Evolutionary conservation across 2,888 invertebrate species (phyloP).

Genomic region (Epiblema foenella): DNA sequence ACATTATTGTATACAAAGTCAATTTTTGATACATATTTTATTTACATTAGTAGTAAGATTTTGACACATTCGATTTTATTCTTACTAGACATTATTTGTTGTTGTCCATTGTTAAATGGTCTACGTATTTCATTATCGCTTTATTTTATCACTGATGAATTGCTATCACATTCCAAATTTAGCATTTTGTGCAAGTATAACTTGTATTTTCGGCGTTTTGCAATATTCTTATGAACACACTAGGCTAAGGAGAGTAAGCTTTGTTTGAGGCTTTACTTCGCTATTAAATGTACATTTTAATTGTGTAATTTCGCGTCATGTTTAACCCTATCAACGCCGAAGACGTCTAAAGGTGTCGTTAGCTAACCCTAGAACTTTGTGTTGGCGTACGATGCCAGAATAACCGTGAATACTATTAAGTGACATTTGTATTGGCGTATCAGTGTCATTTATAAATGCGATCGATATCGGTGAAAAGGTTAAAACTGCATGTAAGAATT

Average conservation of each 20-base stretch:
- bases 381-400: background rate
- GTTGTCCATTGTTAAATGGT: conserved; percentile 27
- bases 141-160: conserved; percentile 37
- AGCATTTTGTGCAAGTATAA: conserved; percentile 33
- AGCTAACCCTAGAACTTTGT: background rate
- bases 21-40: conserved; percentile 50
- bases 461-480: background rate
- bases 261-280: conserved; percentile 12
- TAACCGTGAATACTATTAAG: background rate
- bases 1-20: conserved; percentile 47
- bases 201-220: conserved; percentile 21
- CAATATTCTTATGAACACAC: conserved; percentile 13
- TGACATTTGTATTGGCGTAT: background rate
- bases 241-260: conserved; percentile 10
- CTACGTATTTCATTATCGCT: background rate
- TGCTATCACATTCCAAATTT: conserved; percentile 46
- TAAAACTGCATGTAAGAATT: background rate
- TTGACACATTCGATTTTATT: conserved; percentile 54
- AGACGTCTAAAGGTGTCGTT: background rate
- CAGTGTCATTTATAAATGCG: background rate
- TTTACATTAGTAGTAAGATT: conserved; percentile 51
- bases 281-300: background rate
- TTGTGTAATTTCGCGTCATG: conserved; percentile 3
- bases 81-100: conserved; percentile 47
- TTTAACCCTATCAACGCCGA: background rate